Evolutionary conservation across 2,888 invertebrate genomes (phyloP), one percentile per base, ranked within the genome.

Genomic region (Drosophila bunnanda): DNA sequence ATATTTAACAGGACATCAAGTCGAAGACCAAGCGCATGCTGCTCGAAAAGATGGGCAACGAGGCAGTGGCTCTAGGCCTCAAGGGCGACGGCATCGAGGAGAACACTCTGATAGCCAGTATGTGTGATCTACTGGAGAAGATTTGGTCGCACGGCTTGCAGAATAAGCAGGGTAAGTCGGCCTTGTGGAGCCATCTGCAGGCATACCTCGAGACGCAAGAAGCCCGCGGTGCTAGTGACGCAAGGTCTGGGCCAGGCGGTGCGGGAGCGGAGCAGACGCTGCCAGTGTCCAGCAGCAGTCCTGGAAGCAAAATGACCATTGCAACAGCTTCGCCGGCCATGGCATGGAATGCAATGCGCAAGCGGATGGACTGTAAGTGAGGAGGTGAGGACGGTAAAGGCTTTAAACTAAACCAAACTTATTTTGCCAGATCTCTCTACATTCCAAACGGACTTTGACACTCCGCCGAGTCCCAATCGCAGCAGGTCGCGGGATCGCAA

Each of bases 61-160:
- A 99, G 93, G 99, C 99, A 12, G 96, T 97, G 2, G 98, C 98
- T 54, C 93, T 99, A 74, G 98, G 98, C 15, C 96, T 98, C 76
- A 96, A 96, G 43, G 96, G 96, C 46, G 97, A 98, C 89, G 95
- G 95, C 52, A 96, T 98, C 0, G 99, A 99, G 93, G 99, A 99
- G 92, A 99, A 98, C 91, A 99, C 99, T 0, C 94, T 99, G 84
- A 99, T 99, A 46, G 99, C 98, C n/a, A 97, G 98, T 64, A 94
- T 99, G 6, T 99, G 99, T 93, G 99, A 99, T 93, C 94, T 99
- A 59, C 93, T 99, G 53, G 99, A 99, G 93, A 94, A 99, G 79
- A 96, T 99, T 30, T 99, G 99, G 99, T 97, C 98, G 0, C 99
- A 99, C 90, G 99, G 99, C 0, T 93, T 99, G 57, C 98, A 98